Conservation (phyloP, 2,888 invertebrate genomes). For the Euzophera pinguis region DNA sequence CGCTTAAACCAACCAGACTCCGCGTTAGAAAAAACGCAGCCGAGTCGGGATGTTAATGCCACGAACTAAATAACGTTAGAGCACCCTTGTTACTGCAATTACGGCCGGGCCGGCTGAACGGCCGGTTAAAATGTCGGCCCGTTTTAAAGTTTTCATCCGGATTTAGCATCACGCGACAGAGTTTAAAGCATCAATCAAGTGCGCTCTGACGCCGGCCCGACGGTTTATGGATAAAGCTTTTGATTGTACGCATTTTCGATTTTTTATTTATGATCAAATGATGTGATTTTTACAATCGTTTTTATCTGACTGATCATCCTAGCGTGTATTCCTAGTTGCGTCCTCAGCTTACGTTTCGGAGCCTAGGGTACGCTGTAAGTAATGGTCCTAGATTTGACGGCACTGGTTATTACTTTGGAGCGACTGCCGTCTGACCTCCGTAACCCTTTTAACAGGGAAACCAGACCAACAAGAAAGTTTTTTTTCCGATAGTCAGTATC, state of each 20-base stretch:
- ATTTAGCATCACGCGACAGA: conserved; percentile 42
- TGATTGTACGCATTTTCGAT: conserved; percentile 26
- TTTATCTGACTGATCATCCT: too few relatives aligned
- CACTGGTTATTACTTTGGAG: too few relatives aligned
- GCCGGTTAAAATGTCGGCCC: conserved; percentile 37
- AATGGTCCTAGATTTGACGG: too few relatives aligned
- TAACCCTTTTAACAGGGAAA: too few relatives aligned
- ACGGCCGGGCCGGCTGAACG: conserved; percentile 34
- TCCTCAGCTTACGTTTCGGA: too few relatives aligned
- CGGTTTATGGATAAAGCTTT: conserved; percentile 37
- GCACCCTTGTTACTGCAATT: conserved; percentile 74
- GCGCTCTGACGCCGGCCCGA: conserved; percentile 22
- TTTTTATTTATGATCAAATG: conserved; percentile 24
- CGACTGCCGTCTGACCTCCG: too few relatives aligned
- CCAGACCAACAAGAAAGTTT: too few relatives aligned
- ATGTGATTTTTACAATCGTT: conserved; percentile 17
- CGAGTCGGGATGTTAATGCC: conserved; percentile 66
- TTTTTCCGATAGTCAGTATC: too few relatives aligned
- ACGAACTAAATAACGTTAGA: conserved; percentile 71
- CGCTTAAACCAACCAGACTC: too few relatives aligned
- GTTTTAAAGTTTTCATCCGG: conserved; percentile 44
- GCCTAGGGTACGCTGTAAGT: too few relatives aligned
- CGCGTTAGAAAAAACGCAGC: too few relatives aligned
- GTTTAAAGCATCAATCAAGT: conserved; percentile 60
- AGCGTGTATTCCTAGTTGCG: too few relatives aligned